Conservation (phyloP, 2,113 vertebrate species). For the Caranx melampygus region DNA sequence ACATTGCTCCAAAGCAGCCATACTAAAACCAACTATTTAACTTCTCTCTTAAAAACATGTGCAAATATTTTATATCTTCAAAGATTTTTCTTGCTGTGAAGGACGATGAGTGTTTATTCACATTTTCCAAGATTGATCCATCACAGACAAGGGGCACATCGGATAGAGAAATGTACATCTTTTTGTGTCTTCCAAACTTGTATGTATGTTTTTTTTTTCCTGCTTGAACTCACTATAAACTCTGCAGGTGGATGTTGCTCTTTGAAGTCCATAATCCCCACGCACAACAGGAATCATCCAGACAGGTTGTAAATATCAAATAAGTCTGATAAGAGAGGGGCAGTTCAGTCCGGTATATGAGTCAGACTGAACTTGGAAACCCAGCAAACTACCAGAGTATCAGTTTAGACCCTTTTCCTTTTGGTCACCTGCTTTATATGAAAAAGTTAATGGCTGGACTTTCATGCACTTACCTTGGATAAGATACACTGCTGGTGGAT, state of each 20-base stretch:
- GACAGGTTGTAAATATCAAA: conserved; percentile 52
- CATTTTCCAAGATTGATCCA: conserved; percentile 25
- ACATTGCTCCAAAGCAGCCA: background rate
- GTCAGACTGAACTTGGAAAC: background rate
- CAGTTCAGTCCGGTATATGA: background rate
- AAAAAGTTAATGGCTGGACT: background rate
- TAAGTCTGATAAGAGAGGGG: conserved; percentile 24
- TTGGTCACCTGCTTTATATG: background rate
- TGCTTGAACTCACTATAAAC: conserved; percentile 18
- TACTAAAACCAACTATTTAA: background rate
- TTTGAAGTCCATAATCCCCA: conserved; percentile 49
- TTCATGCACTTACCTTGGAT: background rate
- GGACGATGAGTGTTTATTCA: conserved; percentile 12
- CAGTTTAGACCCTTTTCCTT: background rate
- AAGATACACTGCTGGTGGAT: background rate
- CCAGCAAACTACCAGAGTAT: background rate
- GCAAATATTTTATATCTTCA: background rate
- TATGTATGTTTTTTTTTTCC: conserved; percentile 16
- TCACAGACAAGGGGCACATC: conserved; percentile 2
- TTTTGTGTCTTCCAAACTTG: background rate
- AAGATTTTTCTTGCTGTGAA: background rate
- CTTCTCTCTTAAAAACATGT: background rate
- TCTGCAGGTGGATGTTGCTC: conserved; percentile 14
- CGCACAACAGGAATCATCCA: background rate
- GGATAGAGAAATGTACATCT: background rate